These are phyloP conservation scores for Rhabdophis nuchalis DNA, from an alignment of 2,797 vertebrate species.

Conservation along the genomic window DNA sequence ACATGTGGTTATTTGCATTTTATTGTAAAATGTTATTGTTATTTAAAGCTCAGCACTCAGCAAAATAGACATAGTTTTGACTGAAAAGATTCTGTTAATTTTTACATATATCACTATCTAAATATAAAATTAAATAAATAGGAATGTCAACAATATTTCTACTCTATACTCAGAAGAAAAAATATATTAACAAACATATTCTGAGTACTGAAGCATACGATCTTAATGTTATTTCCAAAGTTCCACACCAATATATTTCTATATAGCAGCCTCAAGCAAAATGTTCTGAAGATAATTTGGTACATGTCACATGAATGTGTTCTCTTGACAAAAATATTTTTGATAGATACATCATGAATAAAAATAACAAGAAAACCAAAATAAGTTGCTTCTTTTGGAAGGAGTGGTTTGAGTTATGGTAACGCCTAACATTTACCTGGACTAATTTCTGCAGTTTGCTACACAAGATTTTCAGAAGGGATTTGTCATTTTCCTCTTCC, in stretches of 20 bases:
- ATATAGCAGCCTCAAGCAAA: background rate
- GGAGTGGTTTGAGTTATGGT: background rate
- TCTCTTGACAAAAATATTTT: background rate
- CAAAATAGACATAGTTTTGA: rapidly evolving
- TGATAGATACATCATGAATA: background rate
- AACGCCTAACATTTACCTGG: background rate
- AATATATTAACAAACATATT: background rate
- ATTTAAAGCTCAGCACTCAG: background rate
- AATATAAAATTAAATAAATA: background rate
- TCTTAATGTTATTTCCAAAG: background rate
- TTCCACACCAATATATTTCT: background rate
- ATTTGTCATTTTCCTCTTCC: background rate
- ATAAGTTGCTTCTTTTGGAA: background rate
- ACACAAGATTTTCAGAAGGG: background rate
- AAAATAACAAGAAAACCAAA: background rate
- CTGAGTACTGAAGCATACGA: background rate
- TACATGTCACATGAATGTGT: background rate
- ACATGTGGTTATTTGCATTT: no score
- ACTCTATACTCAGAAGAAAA: rapidly evolving
- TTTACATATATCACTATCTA: background rate
- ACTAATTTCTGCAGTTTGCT: background rate
- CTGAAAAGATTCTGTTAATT: background rate
- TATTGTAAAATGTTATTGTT: background rate
- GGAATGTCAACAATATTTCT: background rate
- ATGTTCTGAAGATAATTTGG: background rate